Percentiles rank a stretch among this genome's conserved stretches.
phyloP scores from a whole-genome alignment of 2,797 vertebrate species.

The Pipistrellus nathusii region DNA sequence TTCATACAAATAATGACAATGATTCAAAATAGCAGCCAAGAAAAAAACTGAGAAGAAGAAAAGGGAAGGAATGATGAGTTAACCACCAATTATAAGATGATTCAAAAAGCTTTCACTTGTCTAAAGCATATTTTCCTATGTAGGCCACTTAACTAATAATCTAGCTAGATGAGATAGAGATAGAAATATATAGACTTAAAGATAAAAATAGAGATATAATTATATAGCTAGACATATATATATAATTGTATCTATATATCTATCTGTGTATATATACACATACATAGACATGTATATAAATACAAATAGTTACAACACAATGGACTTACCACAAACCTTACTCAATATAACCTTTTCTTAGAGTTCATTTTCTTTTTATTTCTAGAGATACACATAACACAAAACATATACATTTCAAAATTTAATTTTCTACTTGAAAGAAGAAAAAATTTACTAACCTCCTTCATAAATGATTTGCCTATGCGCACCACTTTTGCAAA shows the following conservation, averaged over 20 bases:
- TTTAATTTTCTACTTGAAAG: conserved; percentile 50
- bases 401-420: conserved; percentile 58
- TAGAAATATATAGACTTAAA: background rate
- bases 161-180: background rate
- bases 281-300: background rate
- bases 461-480: conserved; percentile 99
- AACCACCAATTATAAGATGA: conserved; percentile 48
- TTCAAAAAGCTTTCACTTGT: conserved; percentile 36
- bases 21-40: conserved; percentile 54
- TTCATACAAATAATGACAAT: conserved; percentile 42
- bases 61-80: conserved; percentile 36
- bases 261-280: background rate
- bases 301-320: background rate
- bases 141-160: conserved; percentile 27
- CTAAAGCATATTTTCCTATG: conserved; percentile 42
- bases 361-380: conserved; percentile 35
- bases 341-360: conserved; percentile 15
- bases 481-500: conserved; percentile 97
- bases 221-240: background rate
- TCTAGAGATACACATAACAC: conserved; percentile 34
- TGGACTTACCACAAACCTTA: conserved; percentile 40
- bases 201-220: background rate
- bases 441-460: conserved; percentile 90
- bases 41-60: conserved; percentile 45
- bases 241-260: background rate